Percentiles rank a stretch among this genome's conserved stretches.
Conservation (phyloP, 2,888 invertebrate species). For the Noctua fimbriata region DNA sequence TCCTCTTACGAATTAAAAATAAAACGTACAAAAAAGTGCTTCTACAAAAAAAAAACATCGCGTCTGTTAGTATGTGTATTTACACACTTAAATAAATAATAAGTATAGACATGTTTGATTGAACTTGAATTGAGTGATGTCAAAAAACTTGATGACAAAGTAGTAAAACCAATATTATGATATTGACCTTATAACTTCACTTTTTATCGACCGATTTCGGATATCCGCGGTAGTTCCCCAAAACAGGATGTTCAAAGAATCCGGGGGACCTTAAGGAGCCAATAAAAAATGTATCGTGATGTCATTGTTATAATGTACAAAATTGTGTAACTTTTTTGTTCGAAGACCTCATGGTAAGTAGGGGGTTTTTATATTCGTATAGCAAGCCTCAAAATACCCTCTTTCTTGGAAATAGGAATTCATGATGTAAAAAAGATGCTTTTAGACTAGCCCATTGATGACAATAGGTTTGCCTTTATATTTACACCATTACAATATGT, state of each 20-base stretch:
- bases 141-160: neutral
- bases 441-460: neutral
- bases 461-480: neutral
- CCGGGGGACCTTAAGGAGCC: neutral
- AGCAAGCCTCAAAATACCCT: neutral
- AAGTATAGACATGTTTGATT: neutral
- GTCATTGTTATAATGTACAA: constrained; percentile 7
- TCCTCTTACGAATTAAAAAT: neutral
- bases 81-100: neutral
- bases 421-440: neutral
- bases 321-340: neutral
- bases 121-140: constrained; percentile 12
- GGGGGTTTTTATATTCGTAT: neutral
- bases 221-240: constrained; percentile 49
- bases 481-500: neutral
- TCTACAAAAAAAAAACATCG: neutral
- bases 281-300: constrained; percentile 31
- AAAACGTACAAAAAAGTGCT: neutral
- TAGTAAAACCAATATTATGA: neutral
- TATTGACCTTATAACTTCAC: constrained; percentile 19
- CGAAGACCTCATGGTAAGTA: neutral
- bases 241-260: constrained; percentile 1
- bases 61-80: neutral
- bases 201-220: constrained; percentile 21
- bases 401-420: neutral